Base-by-base conservation (phyloP, 2,888 invertebrate genomes). In the Cabera pusaria region DNA sequence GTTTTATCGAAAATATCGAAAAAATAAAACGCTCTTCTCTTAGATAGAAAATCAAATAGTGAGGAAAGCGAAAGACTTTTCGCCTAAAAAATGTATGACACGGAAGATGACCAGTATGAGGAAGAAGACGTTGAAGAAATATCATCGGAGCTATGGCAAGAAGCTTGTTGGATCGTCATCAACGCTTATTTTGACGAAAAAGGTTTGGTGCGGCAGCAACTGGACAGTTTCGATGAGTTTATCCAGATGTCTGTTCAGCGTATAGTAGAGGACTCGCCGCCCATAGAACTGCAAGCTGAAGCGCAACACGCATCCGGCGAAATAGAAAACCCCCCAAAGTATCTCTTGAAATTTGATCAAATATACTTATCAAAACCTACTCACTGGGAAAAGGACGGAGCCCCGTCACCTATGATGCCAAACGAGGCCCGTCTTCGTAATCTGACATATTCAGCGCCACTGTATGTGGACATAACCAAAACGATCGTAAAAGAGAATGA, bases 331-430 rank as follows among this genome's bases (percentile, higher is more conserved):
- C 97, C 97, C 89, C 95, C 98, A 0, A 93, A 95, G 45, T 99
- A 98, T 85, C 86, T 97, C 19, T 78, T 99, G 3, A 99, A 99
- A 84, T 99, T 99, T 83, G 99, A 98, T 77, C 99, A 99, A 87
- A 99, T 99, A 73, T 99, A 99, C 75, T 82, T 99, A 24, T 99
- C 99, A 0, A 99, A 99, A 80, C 99, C 99, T 1, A 99, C 99
- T 3, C 99, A 99, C 91, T 99, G 99, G 99, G 99, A 99, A 80
- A 99, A 99, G 86, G 99, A 99, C 90, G 99, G 99, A 70, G 97
- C 98, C 0, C 98, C 99, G 6, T 96, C 97, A 39, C 98, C 98
- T 41, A 98, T 99, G 98, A 99, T 99, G 98, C 99, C 99, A 0
- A 99, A 99, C 70, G 99, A 99, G 85, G 99, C 99, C 2, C 93